A percentile compares a stretch with the other conserved stretches of the same genome.
Conservation (phyloP, 2,888 invertebrate genomes). For the Drosophila mimetica region DNA sequence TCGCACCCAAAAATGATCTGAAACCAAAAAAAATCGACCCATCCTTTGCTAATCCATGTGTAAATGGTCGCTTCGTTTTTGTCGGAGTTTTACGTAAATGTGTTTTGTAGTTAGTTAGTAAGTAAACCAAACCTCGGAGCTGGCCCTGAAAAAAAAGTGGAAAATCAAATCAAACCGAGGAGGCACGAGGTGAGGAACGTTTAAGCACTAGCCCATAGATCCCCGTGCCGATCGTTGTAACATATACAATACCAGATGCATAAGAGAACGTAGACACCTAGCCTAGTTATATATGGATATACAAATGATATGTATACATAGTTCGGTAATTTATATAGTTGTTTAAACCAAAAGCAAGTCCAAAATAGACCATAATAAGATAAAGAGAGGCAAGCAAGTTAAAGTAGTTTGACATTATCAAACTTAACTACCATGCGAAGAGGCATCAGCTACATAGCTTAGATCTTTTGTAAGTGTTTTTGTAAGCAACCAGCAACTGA, state of each 20-base stretch:
- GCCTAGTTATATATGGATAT: slow-evolving; percentile 59
- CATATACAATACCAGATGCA: slow-evolving; percentile 68
- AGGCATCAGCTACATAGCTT: slow-evolving; percentile 34
- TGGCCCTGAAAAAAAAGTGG: not conserved
- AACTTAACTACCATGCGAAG: slow-evolving; percentile 20
- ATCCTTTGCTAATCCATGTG: slow-evolving; percentile 28
- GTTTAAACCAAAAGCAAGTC: slow-evolving; percentile 47
- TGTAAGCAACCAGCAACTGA: slow-evolving; percentile 28
- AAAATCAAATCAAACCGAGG: slow-evolving; percentile 11
- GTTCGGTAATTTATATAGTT: slow-evolving; percentile 37
- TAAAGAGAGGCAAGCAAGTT: slow-evolving; percentile 28
- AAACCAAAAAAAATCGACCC: slow-evolving; percentile 1
- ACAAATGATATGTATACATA: slow-evolving; percentile 54
- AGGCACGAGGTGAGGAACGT: slow-evolving; percentile 9
- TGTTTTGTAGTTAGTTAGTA: slow-evolving; percentile 63
- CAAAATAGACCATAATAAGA: slow-evolving; percentile 35
- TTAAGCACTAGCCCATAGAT: slow-evolving; percentile 69
- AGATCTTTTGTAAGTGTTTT: slow-evolving; percentile 50
- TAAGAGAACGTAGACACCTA: slow-evolving; percentile 59
- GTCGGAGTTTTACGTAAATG: slow-evolving; percentile 40
- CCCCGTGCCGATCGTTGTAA: slow-evolving; percentile 68
- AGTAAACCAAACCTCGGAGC: slow-evolving; percentile 31
- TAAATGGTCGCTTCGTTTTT: slow-evolving; percentile 40
- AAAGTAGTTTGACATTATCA: slow-evolving; percentile 29
- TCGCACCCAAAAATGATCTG: not conserved